Percentiles rank a stretch among this genome's conserved stretches.
phyloP scores from a whole-genome alignment of 2,797 vertebrate species.

The Ibycter americanus region DNA sequence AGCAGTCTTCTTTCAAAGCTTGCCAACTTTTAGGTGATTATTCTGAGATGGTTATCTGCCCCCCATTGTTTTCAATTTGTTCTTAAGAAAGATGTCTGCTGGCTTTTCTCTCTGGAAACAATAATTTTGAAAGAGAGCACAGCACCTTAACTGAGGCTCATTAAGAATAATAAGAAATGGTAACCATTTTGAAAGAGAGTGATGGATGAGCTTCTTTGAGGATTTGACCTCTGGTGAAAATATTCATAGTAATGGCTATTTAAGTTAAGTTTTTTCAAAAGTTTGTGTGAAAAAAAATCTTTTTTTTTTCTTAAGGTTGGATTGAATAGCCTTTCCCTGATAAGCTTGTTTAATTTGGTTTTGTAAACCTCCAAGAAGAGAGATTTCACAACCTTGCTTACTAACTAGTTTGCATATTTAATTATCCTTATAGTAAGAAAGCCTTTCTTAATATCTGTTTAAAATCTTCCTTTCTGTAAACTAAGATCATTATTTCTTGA shows the following conservation, averaged over 20 bases:
- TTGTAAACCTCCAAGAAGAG: not conserved
- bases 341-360: not conserved
- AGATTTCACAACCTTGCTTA: not conserved
- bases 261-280: not conserved
- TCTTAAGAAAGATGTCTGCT: not conserved
- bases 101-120: not conserved
- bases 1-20: not conserved
- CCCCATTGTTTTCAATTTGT: slow-evolving; percentile 37
- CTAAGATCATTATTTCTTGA: not conserved
- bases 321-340: not conserved
- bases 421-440: not conserved
- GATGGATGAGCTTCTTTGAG: not conserved
- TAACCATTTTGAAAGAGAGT: not conserved
- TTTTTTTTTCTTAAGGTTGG: not conserved
- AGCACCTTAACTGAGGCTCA: not conserved
- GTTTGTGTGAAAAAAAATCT: not conserved
- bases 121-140: not conserved
- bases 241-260: not conserved
- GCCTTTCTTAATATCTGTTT: not conserved
- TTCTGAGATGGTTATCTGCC: not conserved
- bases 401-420: not conserved
- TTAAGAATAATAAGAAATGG: not conserved
- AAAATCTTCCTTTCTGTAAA: not conserved
- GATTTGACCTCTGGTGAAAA: not conserved
- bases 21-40: not conserved